Conservation (phyloP, 2,113 vertebrate species). For the Poeciliopsis retropinna region DNA sequence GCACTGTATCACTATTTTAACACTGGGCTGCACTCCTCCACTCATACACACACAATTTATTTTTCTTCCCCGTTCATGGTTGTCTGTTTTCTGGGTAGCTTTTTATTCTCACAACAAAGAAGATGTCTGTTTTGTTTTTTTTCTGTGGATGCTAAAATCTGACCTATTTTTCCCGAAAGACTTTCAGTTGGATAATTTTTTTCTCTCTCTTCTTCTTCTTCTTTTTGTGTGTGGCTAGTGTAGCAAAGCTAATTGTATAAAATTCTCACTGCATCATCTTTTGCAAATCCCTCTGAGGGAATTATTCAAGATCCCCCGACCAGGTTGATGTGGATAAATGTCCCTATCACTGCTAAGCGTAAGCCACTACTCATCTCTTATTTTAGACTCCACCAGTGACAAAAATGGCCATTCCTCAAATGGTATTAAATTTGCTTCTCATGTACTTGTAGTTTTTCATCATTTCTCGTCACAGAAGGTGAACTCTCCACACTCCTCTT, state of each 20-base stretch:
- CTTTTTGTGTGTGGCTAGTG: slow-evolving; percentile 19
- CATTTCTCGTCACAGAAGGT: slow-evolving; percentile 17
- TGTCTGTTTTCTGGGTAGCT: slow-evolving; percentile 22
- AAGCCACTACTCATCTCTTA: slow-evolving; percentile 19
- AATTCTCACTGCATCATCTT: slow-evolving; percentile 42
- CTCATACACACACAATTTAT: slow-evolving; percentile 9
- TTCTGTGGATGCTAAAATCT: slow-evolving; percentile 51
- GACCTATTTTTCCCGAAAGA: slow-evolving; percentile 59
- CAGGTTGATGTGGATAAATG: slow-evolving; percentile 55
- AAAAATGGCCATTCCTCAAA: slow-evolving; percentile 24
- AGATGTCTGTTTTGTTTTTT: slow-evolving; percentile 55
- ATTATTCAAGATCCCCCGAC: slow-evolving; percentile 43
- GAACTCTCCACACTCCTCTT: slow-evolving; percentile 25
- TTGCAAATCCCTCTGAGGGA: slow-evolving; percentile 44
- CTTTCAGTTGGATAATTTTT: slow-evolving; percentile 23
- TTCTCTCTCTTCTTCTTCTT: too few relatives aligned
- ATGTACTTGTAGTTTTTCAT: slow-evolving; percentile 22
- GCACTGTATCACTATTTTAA: slow-evolving; percentile 24
- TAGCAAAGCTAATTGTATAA: slow-evolving; percentile 46
- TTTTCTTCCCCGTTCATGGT: slow-evolving; percentile 8
- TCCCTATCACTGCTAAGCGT: slow-evolving; percentile 38
- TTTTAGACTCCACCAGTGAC: slow-evolving; percentile 14
- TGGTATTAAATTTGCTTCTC: slow-evolving; percentile 36
- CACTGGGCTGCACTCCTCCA: background rate
- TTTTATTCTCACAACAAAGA: slow-evolving; percentile 48